Evolutionary conservation across 2,797 vertebrate species (phyloP).

Genomic region (Diglossa cyanea): DNA sequence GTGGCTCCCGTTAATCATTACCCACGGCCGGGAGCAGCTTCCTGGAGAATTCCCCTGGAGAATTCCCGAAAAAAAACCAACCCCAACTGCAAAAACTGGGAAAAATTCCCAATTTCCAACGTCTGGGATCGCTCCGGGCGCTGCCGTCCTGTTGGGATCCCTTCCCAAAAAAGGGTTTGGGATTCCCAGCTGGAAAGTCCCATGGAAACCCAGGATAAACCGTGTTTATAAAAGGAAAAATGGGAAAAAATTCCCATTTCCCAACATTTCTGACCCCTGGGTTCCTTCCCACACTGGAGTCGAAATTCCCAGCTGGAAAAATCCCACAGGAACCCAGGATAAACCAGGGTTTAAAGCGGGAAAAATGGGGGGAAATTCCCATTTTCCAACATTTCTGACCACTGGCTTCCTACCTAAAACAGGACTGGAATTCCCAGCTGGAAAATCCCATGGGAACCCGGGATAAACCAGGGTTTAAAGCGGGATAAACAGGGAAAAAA

Average conservation of each 20-base stretch:
- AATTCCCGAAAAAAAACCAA: background rate
- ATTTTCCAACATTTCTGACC: background rate
- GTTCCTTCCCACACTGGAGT: accelerated
- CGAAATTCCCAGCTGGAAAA: background rate
- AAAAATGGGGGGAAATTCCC: background rate
- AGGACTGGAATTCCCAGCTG: background rate
- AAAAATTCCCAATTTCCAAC: accelerated
- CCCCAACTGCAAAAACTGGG: background rate
- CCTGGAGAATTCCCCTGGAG: background rate
- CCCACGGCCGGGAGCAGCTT: background rate
- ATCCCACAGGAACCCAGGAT: background rate
- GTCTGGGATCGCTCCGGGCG: background rate
- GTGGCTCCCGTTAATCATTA: background rate
- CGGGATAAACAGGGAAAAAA: background rate
- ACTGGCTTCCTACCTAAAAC: too few species aligned
- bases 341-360: background rate
- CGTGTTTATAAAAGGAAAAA: background rate
- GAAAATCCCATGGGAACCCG: accelerated
- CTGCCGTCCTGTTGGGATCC: background rate
- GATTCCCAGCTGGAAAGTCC: background rate
- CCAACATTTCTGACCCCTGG: accelerated
- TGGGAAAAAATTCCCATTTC: background rate
- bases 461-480: accelerated
- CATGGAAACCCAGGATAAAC: accelerated
- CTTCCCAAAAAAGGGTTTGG: background rate